A percentile compares a stretch with the other conserved stretches of the same genome.
Evolutionary conservation across 2,113 vertebrate species (phyloP).

Genomic region (Phaetusa simplex): DNA sequence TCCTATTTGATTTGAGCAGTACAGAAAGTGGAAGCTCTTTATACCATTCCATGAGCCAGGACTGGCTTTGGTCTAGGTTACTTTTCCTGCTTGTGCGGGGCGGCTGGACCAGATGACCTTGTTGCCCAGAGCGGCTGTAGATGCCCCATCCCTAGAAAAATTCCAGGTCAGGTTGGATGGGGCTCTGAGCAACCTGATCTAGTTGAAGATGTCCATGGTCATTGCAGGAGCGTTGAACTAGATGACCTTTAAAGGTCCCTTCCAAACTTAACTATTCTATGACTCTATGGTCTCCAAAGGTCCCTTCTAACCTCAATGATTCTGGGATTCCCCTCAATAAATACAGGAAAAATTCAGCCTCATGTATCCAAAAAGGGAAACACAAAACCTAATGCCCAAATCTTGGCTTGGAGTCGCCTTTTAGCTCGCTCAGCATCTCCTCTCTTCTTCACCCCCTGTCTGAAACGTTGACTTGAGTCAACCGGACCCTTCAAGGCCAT

Average conservation of each 20-base stretch:
- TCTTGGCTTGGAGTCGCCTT: neutral
- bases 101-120: neutral
- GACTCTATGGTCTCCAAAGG: neutral
- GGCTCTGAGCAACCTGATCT: neutral
- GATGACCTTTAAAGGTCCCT: neutral
- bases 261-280: neutral
- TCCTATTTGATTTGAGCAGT: neutral
- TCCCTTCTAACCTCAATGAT: neutral
- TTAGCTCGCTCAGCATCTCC: neutral
- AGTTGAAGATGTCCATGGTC: neutral
- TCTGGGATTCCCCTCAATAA: neutral
- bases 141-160: neutral
- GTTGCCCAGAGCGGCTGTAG: neutral
- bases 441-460: neutral
- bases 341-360: neutral
- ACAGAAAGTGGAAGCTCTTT: neutral
- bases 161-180: fast-evolving
- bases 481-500: neutral
- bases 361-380: neutral
- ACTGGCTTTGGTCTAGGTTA: neutral
- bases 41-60: neutral
- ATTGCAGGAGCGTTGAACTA: fast-evolving
- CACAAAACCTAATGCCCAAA: neutral
- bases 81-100: neutral
- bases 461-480: neutral